Conservation (phyloP, 2,888 invertebrate species). For the Epiperipatus broadwayi region DNA sequence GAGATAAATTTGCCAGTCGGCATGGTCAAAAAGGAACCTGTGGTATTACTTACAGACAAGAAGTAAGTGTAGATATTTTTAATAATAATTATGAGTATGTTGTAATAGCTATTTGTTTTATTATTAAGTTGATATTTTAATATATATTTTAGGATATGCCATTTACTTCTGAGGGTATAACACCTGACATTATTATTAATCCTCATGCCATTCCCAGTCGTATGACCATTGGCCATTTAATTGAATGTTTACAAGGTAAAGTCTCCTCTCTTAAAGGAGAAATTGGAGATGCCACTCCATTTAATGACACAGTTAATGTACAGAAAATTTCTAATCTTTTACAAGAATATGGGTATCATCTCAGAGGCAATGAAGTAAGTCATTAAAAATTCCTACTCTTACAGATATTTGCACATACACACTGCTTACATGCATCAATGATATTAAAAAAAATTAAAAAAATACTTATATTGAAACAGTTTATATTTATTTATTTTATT, state of each 20-base stretch:
- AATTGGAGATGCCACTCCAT: conserved; percentile 37
- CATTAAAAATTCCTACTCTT: too few species aligned
- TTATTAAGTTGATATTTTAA: neutral
- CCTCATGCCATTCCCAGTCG: conserved; percentile 37
- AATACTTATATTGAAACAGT: too few species aligned
- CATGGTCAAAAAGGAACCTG: conserved; percentile 39
- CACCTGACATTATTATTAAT: conserved; percentile 37
- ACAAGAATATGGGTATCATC: conserved; percentile 92
- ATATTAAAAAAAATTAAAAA: too few species aligned
- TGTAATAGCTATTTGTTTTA: too few species aligned
- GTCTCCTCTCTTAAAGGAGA: conserved; percentile 37
- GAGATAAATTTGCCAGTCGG: conserved; percentile 37
- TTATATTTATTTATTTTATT: too few species aligned
- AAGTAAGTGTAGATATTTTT: conserved; percentile 21
- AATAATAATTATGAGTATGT: too few species aligned
- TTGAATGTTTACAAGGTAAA: conserved; percentile 34
- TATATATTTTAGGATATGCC: conserved; percentile 11
- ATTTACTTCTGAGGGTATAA: conserved; percentile 29
- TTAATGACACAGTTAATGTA: conserved; percentile 37
- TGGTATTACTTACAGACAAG: conserved; percentile 34
- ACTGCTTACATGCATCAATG: too few species aligned
- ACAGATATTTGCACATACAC: too few species aligned
- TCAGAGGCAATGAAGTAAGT: conserved; percentile 44
- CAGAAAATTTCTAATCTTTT: conserved; percentile 48
- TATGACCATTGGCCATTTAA: conserved; percentile 38